These are phyloP conservation scores for Myotis davidii DNA, from an alignment of 2,113 vertebrate genomes.

Conservation along the genomic window DNA sequence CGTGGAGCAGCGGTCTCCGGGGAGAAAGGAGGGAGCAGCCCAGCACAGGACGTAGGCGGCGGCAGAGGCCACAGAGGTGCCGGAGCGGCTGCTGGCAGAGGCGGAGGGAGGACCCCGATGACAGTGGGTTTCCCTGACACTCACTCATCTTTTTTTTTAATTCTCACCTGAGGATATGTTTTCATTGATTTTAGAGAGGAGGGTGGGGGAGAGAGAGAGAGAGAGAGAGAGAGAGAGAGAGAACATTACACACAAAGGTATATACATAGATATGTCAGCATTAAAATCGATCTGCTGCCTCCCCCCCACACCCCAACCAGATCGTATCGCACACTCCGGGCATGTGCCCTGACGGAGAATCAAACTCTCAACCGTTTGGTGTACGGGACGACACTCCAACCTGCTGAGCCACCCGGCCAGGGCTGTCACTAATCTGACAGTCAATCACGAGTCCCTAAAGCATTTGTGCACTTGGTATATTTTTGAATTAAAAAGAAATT, in stretches of 20 bases:
- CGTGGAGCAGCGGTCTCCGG: not conserved
- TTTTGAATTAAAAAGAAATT: constrained; percentile 8
- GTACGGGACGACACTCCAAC: too few species aligned
- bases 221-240: not conserved
- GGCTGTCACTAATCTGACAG: not conserved
- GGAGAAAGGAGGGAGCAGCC: not conserved
- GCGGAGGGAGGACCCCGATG: not conserved
- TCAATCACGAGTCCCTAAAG: not conserved
- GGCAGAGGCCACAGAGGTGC: not conserved
- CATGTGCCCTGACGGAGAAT: not conserved
- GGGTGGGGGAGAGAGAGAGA: too few species aligned
- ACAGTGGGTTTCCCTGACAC: not conserved
- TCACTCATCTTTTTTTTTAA: not conserved
- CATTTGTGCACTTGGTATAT: not conserved
- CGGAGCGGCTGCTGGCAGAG: not conserved
- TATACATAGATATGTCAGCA: too few species aligned
- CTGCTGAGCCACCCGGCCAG: not conserved
- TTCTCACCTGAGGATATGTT: not conserved
- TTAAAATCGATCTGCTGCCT: not conserved
- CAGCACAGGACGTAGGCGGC: not conserved
- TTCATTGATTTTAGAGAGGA: not conserved
- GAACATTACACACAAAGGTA: too few species aligned
- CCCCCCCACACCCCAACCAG: too few species aligned
- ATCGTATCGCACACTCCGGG: too few species aligned
- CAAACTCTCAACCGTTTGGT: not conserved